A percentile compares a stretch with the other conserved stretches of the same genome.
Evolutionary conservation across 2,797 vertebrate genomes (phyloP).

Genomic region (Sandelia bainsii): DNA sequence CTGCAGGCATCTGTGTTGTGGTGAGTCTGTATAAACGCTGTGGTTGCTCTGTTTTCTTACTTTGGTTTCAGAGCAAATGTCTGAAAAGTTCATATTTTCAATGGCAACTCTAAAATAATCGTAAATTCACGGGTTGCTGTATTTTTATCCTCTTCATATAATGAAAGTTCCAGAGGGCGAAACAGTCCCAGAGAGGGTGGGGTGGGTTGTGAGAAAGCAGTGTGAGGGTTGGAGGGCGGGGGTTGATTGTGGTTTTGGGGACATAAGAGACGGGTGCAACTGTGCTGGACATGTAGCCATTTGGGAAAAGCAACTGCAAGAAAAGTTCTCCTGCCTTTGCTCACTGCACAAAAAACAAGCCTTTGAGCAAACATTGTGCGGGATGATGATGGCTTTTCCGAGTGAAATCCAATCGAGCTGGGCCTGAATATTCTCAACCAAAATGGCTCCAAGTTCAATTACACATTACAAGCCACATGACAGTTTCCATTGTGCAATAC

Average conservation of each 20-base stretch:
- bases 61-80: constrained; percentile 81
- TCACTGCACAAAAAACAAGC: constrained; percentile 54
- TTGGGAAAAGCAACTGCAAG: constrained; percentile 75
- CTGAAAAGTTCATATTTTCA: constrained; percentile 85
- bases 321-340: constrained; percentile 51
- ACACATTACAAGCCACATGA: constrained; percentile 81
- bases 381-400: constrained; percentile 65
- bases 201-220: constrained; percentile 64
- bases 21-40: constrained; percentile 83
- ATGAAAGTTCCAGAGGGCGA: constrained; percentile 86
- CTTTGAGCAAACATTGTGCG: constrained; percentile 64
- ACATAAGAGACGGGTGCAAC: constrained; percentile 80
- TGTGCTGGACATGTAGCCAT: constrained; percentile 73
- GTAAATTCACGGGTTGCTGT: constrained; percentile 84
- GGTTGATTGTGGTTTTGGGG: constrained; percentile 76
- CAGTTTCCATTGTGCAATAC: constrained; percentile 85
- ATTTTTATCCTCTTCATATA: constrained; percentile 85
- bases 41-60: constrained; percentile 85
- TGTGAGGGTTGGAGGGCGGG: constrained; percentile 59
- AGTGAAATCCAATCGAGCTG: constrained; percentile 79
- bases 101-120: constrained; percentile 79
- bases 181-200: constrained; percentile 68
- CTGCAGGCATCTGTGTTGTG: constrained; percentile 79
- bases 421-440: constrained; percentile 77
- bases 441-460: constrained; percentile 83